phyloP scores from a whole-genome alignment of 1,140 invertebrate species.

The Scaptodrosophila lebanonensis region DNA sequence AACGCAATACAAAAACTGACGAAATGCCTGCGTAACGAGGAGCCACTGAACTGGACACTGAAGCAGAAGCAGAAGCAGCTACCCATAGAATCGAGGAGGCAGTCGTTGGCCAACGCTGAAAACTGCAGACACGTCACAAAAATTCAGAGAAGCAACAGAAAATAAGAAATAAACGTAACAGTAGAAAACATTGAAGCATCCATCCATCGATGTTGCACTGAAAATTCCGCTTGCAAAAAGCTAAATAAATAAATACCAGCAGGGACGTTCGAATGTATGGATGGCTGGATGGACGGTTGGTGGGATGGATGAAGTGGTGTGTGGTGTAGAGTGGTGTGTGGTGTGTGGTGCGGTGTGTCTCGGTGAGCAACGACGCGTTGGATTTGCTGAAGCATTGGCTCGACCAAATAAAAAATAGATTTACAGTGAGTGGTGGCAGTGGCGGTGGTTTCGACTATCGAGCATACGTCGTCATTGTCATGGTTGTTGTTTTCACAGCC shows the following conservation, averaged over 20 bases:
- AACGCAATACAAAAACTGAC: slow-evolving; percentile 25
- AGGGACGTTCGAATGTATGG: slow-evolving; percentile 6
- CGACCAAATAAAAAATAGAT: too few species aligned
- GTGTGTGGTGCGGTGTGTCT: neutral
- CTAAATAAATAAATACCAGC: slow-evolving; percentile 71
- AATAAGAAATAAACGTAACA: neutral
- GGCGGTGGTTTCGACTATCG: too few species aligned
- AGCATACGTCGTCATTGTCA: slow-evolving; percentile 20
- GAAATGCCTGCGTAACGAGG: slow-evolving; percentile 7
- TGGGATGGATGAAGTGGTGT: neutral
- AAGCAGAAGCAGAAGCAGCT: slow-evolving; percentile 16
- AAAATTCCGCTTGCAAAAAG: slow-evolving; percentile 47
- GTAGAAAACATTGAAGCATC: neutral
- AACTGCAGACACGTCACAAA: slow-evolving; percentile 69
- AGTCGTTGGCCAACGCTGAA: slow-evolving; percentile 29
- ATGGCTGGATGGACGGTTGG: neutral
- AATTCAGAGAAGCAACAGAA: slow-evolving; percentile 14
- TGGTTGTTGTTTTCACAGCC: slow-evolving; percentile 41
- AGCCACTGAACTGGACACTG: slow-evolving; percentile 64
- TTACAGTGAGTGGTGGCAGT: too few species aligned
- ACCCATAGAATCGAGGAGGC: slow-evolving; percentile 1
- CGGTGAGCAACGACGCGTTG: slow-evolving; percentile 4
- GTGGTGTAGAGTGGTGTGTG: neutral
- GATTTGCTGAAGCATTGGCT: too few species aligned
- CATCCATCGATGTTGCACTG: slow-evolving; percentile 16